Conservation (phyloP, 2,888 invertebrate species). For the Microctonus aethiopoides region DNA sequence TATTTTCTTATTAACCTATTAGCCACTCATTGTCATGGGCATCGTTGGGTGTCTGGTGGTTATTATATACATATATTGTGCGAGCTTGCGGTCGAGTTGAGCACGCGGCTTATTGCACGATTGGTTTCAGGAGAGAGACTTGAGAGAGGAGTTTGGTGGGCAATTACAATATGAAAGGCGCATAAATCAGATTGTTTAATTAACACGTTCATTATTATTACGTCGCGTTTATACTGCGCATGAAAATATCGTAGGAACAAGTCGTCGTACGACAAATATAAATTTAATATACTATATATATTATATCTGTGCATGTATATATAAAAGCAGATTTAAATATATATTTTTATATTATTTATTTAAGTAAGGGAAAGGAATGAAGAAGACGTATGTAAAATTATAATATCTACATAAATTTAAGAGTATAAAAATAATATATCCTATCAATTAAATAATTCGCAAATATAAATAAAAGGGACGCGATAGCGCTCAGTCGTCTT, state of each 20-base stretch:
- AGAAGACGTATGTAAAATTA: constrained; percentile 4
- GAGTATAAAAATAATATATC: too few relatives aligned
- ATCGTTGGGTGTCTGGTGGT: background rate
- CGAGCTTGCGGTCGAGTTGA: constrained; percentile 34
- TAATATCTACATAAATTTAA: background rate
- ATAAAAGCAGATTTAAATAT: background rate
- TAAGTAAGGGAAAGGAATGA: background rate
- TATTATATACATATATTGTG: background rate
- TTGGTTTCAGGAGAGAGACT: constrained; percentile 44
- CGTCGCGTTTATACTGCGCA: constrained; percentile 42
- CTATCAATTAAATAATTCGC: constrained; percentile 5
- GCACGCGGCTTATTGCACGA: constrained; percentile 41
- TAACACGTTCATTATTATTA: constrained; percentile 66
- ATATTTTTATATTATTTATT: background rate
- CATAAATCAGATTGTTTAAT: constrained; percentile 66
- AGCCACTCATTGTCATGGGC: background rate
- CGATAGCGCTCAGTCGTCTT: background rate
- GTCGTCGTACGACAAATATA: background rate
- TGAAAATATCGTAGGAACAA: constrained; percentile 16
- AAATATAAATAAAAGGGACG: constrained; percentile 8
- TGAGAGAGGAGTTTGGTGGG: constrained; percentile 57
- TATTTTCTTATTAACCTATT: background rate
- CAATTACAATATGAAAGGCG: constrained; percentile 67
- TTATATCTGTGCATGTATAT: background rate
- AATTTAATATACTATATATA: background rate